phyloP scores from a whole-genome alignment of 2,113 vertebrate genomes.

The Fulica atra region DNA sequence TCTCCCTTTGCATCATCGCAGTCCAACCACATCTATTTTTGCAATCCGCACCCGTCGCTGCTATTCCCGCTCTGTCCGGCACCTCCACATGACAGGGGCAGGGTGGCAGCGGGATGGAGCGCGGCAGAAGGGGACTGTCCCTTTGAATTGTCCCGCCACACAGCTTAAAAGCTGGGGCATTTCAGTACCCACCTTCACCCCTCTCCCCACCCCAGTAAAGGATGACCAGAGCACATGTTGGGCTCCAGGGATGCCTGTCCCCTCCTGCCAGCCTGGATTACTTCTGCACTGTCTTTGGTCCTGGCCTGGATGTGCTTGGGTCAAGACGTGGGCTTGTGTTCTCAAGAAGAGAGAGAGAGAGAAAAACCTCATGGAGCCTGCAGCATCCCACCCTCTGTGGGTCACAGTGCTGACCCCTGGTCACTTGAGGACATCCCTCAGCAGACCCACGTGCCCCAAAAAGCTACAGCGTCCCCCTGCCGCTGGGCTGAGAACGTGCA shows the following conservation, averaged over 20 bases:
- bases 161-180: neutral
- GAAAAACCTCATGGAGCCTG: too few relatives aligned
- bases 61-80: slow-evolving; percentile 49
- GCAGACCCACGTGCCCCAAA: neutral
- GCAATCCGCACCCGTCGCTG: slow-evolving; percentile 38
- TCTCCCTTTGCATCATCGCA: slow-evolving; percentile 57
- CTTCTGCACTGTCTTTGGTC: neutral
- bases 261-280: neutral
- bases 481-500: accelerated
- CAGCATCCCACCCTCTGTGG: neutral
- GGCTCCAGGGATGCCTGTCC: neutral
- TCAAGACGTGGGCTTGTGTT: neutral
- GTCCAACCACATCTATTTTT: slow-evolving; percentile 64
- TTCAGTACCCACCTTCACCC: neutral
- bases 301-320: accelerated
- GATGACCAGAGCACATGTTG: accelerated
- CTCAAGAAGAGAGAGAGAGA: neutral
- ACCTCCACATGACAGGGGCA: neutral
- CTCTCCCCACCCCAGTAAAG: neutral
- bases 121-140: accelerated
- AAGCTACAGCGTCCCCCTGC: accelerated
- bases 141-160: neutral
- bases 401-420: neutral
- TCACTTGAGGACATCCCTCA: neutral
- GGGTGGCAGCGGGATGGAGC: neutral